Percentiles rank a stretch among this genome's conserved stretches.
Conservation (phyloP, 1,140 invertebrate genomes). For the Drosophila rufa region DNA sequence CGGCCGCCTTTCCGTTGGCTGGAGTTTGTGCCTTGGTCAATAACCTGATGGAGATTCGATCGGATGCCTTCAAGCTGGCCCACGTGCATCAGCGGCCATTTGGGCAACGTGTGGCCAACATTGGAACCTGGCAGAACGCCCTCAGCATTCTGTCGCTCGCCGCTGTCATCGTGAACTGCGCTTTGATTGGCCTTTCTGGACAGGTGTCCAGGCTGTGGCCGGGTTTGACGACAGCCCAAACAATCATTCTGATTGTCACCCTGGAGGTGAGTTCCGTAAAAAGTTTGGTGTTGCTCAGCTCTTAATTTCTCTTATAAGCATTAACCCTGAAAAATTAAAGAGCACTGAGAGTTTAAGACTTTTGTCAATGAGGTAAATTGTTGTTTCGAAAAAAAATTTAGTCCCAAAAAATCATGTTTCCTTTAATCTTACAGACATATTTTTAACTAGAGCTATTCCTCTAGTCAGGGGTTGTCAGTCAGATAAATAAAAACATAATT, state of each 20-base stretch:
- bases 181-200: conserved; percentile 95
- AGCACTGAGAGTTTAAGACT: too few species aligned
- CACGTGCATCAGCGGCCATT: conserved; percentile 97
- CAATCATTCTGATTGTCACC: conserved; percentile 94
- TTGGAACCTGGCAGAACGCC: conserved; percentile 98
- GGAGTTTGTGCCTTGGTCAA: conserved; percentile 96
- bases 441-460: too few species aligned
- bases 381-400: too few species aligned
- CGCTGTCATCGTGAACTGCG: conserved; percentile 97
- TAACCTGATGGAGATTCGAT: conserved; percentile 96
- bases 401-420: too few species aligned
- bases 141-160: conserved; percentile 97
- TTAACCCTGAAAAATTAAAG: background rate
- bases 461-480: too few species aligned
- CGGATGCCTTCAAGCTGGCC: conserved; percentile 98
- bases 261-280: conserved; percentile 87
- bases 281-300: background rate
- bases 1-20: conserved; percentile 97
- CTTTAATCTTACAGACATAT: too few species aligned
- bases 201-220: conserved; percentile 95
- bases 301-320: background rate
- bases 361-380: too few species aligned
- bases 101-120: conserved; percentile 95
- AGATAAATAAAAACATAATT: too few species aligned
- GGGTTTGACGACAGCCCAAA: conserved; percentile 93